These are phyloP conservation scores for Ptilonorhynchus violaceus DNA, from an alignment of 2,113 vertebrate species.

Conservation along the genomic window DNA sequence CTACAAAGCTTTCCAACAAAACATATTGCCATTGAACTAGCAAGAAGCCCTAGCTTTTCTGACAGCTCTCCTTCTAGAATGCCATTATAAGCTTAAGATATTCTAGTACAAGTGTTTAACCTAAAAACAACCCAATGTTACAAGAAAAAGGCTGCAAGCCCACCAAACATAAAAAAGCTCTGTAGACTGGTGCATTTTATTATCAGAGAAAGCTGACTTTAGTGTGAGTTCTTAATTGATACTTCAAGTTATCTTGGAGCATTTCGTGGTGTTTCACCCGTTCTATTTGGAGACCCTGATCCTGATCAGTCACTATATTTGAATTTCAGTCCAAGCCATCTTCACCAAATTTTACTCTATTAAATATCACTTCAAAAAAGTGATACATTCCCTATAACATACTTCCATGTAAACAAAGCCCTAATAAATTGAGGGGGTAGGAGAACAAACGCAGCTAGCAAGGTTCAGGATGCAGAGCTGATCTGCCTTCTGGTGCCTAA, in stretches of 20 bases:
- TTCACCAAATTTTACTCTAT: background rate
- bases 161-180: background rate
- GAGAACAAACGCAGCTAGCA: background rate
- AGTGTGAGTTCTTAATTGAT: background rate
- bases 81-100: background rate
- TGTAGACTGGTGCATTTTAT: background rate
- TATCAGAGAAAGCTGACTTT: background rate
- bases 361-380: background rate
- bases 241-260: background rate
- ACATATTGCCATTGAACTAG: background rate
- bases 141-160: background rate
- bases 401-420: background rate
- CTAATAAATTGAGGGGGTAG: background rate
- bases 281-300: background rate
- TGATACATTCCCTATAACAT: accelerated
- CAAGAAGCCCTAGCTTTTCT: background rate
- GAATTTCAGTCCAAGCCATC: background rate
- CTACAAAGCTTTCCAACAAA: background rate
- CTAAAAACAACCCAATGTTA: background rate
- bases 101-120: background rate
- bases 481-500: background rate
- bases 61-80: background rate
- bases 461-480: background rate
- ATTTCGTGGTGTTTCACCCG: background rate
- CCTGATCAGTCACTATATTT: background rate